Evolutionary conservation across 2,888 invertebrate genomes (phyloP), one percentile per base, ranked within the genome.

Genomic region (Idaea biselata): DNA sequence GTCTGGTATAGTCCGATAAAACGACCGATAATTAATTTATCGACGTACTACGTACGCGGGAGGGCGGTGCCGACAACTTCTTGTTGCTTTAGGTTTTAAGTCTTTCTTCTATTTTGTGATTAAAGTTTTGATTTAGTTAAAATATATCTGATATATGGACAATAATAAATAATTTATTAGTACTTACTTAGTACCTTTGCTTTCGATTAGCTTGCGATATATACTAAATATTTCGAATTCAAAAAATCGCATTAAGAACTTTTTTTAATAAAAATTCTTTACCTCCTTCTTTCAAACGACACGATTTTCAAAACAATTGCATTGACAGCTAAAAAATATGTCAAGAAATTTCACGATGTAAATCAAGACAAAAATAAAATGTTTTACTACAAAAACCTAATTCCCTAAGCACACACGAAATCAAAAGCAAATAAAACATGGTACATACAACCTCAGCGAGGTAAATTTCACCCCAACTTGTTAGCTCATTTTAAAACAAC

Each of bases 331-430:
- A 16, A 55, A 55, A 5, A 3, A 55, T 7, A 17, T 55, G 16
- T 16, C 55, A 17, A 5, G 7, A 55, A 44, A 44, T 44, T 44
- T 44, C 44, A 44, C 14, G 11, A 44, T 44, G 44, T 44, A 44
- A 44, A 44, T 44, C 44, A 44, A 44, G 44, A 44, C 11, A 44
- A 44, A 44, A 44, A 44, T 44, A 8, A 44, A 44, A 55, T 55
- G 55, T 17, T 55, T 55, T 16, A 8, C 11, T 8, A 16, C n/a
- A 16, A 16, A 55, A 16, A 11, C 3, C 14, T 44, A 14, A 3
- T 14, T 44, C 8, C 8, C 3, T 11, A 33, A 61, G 67, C n/a
- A 67, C 55, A 25, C 58, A 59, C 18, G 53, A 58, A 66, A 56
- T 53, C n/a, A 54, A 32, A n/a, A 60, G n/a, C 62, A 11, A 53